Conservation (phyloP, 1,140 invertebrate genomes). For the Aphis gossypii region DNA sequence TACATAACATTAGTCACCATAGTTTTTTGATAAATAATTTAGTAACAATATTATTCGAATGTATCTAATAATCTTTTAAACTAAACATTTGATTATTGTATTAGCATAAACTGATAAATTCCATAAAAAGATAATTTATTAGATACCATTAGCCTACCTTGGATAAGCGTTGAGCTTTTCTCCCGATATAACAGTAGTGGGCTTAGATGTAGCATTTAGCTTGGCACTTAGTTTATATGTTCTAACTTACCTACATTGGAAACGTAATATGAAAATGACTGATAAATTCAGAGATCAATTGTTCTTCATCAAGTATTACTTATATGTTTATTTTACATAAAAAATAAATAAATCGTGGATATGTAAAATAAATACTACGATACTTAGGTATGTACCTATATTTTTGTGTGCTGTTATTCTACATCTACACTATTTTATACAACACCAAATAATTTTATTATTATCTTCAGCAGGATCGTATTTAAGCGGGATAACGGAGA, state of each 20-base stretch:
- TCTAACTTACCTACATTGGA: neutral
- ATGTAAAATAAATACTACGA: neutral
- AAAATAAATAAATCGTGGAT: neutral
- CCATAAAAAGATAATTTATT: slow-evolving; percentile 31
- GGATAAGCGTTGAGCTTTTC: slow-evolving; percentile 21
- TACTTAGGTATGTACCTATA: neutral
- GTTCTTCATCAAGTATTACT: neutral
- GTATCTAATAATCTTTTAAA: neutral
- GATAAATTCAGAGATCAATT: neutral
- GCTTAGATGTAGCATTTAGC: slow-evolving; percentile 6
- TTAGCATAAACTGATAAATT: neutral
- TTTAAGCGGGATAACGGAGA: no score
- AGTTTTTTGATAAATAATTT: neutral
- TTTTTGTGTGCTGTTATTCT: neutral
- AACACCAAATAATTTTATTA: neutral
- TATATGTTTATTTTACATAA: neutral
- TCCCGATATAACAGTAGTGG: neutral
- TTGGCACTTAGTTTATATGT: neutral
- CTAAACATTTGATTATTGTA: slow-evolving; percentile 1
- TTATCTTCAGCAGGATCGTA: neutral
- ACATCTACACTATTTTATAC: neutral
- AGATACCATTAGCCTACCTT: neutral
- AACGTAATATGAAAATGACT: neutral
- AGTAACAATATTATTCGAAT: neutral
- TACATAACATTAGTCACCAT: neutral